These are phyloP conservation scores for Scaptomyza montana DNA, from an alignment of 1,140 invertebrate genomes.

Conservation along the genomic window DNA sequence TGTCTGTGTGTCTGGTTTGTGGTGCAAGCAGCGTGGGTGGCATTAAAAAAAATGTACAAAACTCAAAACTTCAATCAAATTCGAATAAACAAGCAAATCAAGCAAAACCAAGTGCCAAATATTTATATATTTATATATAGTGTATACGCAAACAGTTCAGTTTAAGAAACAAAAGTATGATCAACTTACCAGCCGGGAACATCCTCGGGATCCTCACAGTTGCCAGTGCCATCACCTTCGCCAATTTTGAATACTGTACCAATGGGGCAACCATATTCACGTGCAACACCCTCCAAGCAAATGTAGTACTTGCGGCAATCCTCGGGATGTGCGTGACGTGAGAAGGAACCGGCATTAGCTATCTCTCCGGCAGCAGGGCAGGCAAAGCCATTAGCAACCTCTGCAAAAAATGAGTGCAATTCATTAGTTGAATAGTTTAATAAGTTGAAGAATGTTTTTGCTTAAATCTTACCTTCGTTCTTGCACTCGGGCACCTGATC, in stretches of 20 bases:
- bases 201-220: conserved; percentile 96
- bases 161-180: too few relatives aligned
- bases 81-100: conserved; percentile 47
- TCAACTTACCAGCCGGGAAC: conserved; percentile 95
- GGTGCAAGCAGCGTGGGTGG: conserved; percentile 63
- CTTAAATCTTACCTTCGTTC: conserved; percentile 88
- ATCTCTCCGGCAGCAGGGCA: conserved; percentile 93
- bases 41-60: conserved; percentile 5
- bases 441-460: neutral
- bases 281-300: conserved; percentile 93
- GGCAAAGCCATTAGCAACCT: conserved; percentile 94
- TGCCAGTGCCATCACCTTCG: conserved; percentile 92
- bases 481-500: conserved; percentile 96
- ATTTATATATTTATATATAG: conserved; percentile 9
- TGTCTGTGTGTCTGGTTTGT: conserved; percentile 7
- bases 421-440: neutral
- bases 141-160: neutral
- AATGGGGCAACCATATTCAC: conserved; percentile 97
- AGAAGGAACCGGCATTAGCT: conserved; percentile 93
- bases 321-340: conserved; percentile 96
- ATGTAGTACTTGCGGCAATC: conserved; percentile 98
- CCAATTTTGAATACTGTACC: conserved; percentile 98
- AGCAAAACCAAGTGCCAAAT: conserved; percentile 54
- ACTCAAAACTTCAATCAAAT: conserved; percentile 19
- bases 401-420: conserved; percentile 84